phyloP scores from a whole-genome alignment of 2,797 vertebrate genomes.

The Cuniculus paca region DNA sequence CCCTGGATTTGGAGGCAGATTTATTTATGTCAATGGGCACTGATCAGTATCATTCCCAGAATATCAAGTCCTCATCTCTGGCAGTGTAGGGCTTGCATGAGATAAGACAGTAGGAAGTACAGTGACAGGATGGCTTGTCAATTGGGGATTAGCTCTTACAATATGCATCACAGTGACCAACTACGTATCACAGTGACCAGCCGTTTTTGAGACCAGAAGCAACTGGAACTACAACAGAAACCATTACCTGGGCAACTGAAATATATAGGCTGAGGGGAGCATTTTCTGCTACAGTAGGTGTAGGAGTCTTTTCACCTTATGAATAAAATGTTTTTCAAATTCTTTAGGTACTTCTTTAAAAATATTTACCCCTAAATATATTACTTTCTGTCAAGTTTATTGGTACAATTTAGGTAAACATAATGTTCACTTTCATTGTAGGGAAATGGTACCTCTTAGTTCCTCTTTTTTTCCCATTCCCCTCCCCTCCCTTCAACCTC shows the following conservation, averaged over 20 bases:
- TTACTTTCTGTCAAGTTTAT: not conserved
- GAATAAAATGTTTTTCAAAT: conserved; percentile 83
- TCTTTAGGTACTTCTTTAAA: conserved; percentile 68
- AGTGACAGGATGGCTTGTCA: not conserved
- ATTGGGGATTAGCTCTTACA: not conserved
- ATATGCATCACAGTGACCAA: not conserved
- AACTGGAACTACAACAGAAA: not conserved
- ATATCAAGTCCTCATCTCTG: not conserved
- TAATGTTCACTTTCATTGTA: too few species aligned
- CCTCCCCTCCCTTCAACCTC: too few species aligned
- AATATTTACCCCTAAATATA: conserved; percentile 72
- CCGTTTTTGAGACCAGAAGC: not conserved
- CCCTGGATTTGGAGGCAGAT: not conserved
- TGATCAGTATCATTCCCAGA: not conserved
- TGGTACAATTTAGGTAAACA: too few species aligned
- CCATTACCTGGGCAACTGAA: too few species aligned
- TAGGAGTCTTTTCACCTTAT: conserved; percentile 76
- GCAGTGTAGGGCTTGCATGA: not conserved
- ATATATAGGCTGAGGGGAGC: too few species aligned
- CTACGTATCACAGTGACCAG: not conserved
- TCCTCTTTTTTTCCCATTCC: too few species aligned
- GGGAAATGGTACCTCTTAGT: too few species aligned
- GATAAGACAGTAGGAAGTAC: not conserved
- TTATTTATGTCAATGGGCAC: not conserved
- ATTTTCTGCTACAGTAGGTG: conserved; percentile 52